Evolutionary conservation across 2,797 vertebrate species (phyloP).

Genomic region (Leucoraja ocellata): DNA sequence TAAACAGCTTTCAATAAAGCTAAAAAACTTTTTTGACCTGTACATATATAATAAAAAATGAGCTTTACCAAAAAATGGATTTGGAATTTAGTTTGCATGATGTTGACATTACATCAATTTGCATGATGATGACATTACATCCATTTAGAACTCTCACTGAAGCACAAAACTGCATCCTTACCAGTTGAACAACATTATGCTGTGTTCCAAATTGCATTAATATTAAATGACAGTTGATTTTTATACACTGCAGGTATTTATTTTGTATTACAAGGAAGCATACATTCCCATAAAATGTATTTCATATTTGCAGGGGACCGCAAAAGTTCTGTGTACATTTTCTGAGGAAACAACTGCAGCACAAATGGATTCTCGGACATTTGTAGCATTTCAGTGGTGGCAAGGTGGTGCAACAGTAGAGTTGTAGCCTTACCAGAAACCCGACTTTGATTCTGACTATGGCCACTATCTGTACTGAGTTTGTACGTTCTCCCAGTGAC

Average conservation of each 20-base stretch:
- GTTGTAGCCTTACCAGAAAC: too few species aligned
- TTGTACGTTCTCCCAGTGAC: too few species aligned
- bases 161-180: neutral
- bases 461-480: too few species aligned
- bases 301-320: neutral
- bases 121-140: neutral
- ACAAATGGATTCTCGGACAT: neutral
- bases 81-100: neutral
- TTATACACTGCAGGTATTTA: neutral
- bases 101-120: too few species aligned
- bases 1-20: conserved; percentile 94
- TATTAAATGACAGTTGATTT: neutral
- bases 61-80: neutral
- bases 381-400: neutral
- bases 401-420: too few species aligned
- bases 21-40: conserved; percentile 98
- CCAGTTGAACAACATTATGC: neutral
- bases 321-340: neutral
- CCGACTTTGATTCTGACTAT: too few species aligned
- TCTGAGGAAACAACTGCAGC: neutral
- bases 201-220: neutral
- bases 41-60: neutral
- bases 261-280: neutral
- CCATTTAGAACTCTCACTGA: neutral
- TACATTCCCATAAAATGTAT: neutral